Percentiles rank a stretch among this genome's conserved stretches.
Evolutionary conservation across 2,888 invertebrate genomes (phyloP).

Genomic region (Thera britannica): DNA sequence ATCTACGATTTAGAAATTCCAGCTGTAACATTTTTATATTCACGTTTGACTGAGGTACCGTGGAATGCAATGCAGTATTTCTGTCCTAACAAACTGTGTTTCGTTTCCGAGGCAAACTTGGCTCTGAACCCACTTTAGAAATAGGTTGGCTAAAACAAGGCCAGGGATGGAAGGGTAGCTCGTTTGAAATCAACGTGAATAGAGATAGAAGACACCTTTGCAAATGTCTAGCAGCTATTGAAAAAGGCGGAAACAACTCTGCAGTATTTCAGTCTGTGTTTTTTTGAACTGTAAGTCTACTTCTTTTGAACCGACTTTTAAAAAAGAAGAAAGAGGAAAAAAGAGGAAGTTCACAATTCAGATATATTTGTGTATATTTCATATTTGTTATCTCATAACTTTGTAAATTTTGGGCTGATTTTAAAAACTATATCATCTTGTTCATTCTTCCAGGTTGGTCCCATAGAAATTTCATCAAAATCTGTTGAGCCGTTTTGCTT

Average conservation of each 20-base stretch:
- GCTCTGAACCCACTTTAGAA: conserved; percentile 41
- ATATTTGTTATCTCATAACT: too few relatives aligned
- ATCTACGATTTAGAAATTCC: background rate
- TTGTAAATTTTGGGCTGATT: too few relatives aligned
- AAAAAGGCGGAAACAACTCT: conserved; percentile 3
- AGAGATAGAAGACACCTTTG: conserved; percentile 3
- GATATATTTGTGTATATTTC: too few relatives aligned
- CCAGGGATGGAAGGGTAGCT: conserved; percentile 12
- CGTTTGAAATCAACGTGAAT: conserved; percentile 7
- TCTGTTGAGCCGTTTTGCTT: too few relatives aligned
- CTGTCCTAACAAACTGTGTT: conserved; percentile 29
- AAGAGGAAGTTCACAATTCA: too few relatives aligned
- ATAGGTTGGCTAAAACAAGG: conserved; percentile 41
- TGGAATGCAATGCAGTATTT: conserved; percentile 22
- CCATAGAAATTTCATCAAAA: too few relatives aligned
- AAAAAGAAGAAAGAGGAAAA: too few relatives aligned
- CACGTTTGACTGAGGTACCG: conserved; percentile 5
- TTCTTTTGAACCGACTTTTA: too few relatives aligned
- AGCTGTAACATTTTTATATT: conserved; percentile 16
- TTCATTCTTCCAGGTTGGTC: too few relatives aligned
- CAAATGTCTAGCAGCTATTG: conserved; percentile 3
- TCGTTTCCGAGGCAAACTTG: conserved; percentile 20
- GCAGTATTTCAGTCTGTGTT: background rate
- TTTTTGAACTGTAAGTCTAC: too few relatives aligned
- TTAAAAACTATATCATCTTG: too few relatives aligned